Base-by-base conservation (phyloP, 2,797 vertebrate genomes). In the Capromys pilorides region DNA sequence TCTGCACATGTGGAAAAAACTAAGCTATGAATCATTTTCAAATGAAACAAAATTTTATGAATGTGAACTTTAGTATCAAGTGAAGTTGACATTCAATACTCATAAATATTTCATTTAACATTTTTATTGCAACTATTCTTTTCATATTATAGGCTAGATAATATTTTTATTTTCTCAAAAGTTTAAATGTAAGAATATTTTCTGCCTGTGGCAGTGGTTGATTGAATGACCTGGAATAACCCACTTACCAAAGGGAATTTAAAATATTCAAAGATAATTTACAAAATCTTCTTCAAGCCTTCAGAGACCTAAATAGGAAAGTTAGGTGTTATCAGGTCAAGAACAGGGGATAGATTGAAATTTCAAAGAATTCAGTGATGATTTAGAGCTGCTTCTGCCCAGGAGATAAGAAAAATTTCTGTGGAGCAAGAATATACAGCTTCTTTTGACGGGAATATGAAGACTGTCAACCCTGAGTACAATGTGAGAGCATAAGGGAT, bases 171-270 rank as follows among this genome's bases (percentile, higher is more conserved):
- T 89, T 85, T 94, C 57, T 84, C 22, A 79, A 87, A 82, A 73
- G 16, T 94, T 95, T 78, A 92, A 96, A 82, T 67, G 39, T 59
- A 80, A 36, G n/a, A 11, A 86, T 86, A 88, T 62, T 67, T 90
- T 88, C 14, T 82, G 36, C 13, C 51, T 64, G 54, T 82, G n/a
- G 45, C 21, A 81, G 33, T 41, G 45, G 33, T 66, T 26, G 18
- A 79, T 16, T 64, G 62, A 45, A 21, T 92, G 21, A 89, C 64
- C 22, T 86, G 71, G 45, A 94, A 67, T 10, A 82, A 57, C 5
- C 73, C 24, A 82, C 5, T 71, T 91, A 21, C 2, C 41, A 87
- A 90, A 93, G 31, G 41, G 33, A 85, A 91, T 75, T 73, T 73
- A 92, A 90, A 84, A 39, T 90, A 26, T 85, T 90, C 67, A 28